phyloP scores from a whole-genome alignment of 1,140 invertebrate species.

The Brachionus sp. region DNA sequence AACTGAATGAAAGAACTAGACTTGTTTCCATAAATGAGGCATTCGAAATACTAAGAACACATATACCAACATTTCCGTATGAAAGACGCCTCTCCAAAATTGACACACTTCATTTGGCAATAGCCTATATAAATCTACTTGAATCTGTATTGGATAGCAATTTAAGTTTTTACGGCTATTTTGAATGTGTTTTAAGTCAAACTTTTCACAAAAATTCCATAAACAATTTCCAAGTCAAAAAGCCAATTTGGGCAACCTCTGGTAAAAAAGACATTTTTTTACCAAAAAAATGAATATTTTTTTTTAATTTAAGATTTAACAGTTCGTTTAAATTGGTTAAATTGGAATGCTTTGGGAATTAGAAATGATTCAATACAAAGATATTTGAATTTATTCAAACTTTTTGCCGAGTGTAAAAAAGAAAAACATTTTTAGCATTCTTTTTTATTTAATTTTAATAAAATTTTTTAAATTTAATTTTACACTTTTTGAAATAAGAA shows the following conservation, averaged over 20 bases:
- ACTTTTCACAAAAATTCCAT: conserved; percentile 31
- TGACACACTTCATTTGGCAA: conserved; percentile 90
- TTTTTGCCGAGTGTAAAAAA: conserved; percentile 17
- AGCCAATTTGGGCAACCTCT: conserved; percentile 21
- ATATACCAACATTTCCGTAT: conserved; percentile 97
- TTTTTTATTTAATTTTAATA: neutral
- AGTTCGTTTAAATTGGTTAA: conserved; percentile 93
- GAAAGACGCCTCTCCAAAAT: conserved; percentile 95
- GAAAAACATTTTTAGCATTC: neutral
- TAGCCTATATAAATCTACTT: conserved; percentile 97
- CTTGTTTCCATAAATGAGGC: conserved; percentile 38
- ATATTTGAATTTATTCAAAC: conserved; percentile 6
- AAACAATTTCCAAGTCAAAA: neutral
- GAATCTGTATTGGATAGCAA: conserved; percentile 69
- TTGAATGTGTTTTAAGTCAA: conserved; percentile 48
- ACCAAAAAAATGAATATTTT: conserved; percentile 56
- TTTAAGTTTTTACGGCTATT: conserved; percentile 48
- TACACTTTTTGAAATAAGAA: neutral
- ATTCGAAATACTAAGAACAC: conserved; percentile 61
- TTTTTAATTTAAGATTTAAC: conserved; percentile 76
- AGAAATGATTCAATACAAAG: neutral
- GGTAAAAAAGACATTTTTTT: conserved; percentile 46
- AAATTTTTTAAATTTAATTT: conserved; percentile 20
- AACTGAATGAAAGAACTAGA: neutral
- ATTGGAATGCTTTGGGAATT: conserved; percentile 89